These are phyloP conservation scores for Crocidura indochinensis DNA, from an alignment of 2,797 vertebrate species.

Conservation along the genomic window DNA sequence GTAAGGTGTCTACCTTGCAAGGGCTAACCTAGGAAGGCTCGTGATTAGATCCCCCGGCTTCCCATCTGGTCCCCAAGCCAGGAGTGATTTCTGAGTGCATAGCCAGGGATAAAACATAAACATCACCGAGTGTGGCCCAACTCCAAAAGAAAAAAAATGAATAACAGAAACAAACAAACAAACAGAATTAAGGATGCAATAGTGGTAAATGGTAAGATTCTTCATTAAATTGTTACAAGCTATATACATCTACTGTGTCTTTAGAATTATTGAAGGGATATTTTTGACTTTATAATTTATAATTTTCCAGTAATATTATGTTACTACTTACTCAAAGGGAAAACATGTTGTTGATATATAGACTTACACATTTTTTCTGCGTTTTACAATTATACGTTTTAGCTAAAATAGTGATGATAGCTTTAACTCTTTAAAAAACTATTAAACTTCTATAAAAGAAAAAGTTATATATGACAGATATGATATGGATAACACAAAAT, in stretches of 20 bases:
- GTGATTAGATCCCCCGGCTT: too few species aligned
- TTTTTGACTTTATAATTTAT: background rate
- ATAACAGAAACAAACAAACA: background rate
- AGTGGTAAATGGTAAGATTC: background rate
- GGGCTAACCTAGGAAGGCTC: too few species aligned
- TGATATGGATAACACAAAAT: background rate
- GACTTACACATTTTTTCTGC: background rate
- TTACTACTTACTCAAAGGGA: background rate
- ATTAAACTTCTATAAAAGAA: background rate
- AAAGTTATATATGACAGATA: background rate
- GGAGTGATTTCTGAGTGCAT: too few species aligned
- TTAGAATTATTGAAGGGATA: constrained; percentile 6
- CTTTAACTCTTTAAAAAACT: constrained; percentile 14
- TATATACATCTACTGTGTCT: background rate
- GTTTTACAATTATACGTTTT: background rate
- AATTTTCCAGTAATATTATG: background rate
- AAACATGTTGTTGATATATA: constrained; percentile 2
- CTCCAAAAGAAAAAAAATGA: background rate
- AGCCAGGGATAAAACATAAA: too few species aligned
- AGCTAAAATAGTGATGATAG: background rate
- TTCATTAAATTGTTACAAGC: background rate
- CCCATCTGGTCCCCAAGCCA: too few species aligned
- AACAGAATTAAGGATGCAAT: too few species aligned
- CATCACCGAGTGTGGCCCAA: too few species aligned
- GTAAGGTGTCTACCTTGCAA: too few species aligned